Evolutionary conservation across 2,888 invertebrate genomes (phyloP).

Genomic region (Dascillus cervinus): DNA sequence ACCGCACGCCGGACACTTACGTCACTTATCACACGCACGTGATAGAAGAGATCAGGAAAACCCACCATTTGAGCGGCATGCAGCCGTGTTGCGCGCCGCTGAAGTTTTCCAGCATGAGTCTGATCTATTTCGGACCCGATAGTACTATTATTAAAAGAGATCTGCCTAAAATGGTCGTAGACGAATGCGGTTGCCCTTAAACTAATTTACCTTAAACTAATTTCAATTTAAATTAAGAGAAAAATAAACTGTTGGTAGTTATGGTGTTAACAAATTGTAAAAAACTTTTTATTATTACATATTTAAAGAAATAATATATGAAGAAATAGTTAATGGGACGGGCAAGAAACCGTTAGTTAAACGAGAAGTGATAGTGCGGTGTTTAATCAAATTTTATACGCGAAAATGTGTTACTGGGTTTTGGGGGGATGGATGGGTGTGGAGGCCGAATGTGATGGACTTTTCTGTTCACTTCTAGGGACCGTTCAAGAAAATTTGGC

Average conservation of each 20-base stretch:
- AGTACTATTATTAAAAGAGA: constrained; percentile 88
- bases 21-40: constrained; percentile 86
- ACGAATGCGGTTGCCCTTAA: constrained; percentile 92
- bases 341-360: no score
- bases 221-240: no score
- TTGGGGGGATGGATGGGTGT: no score
- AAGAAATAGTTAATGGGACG: no score
- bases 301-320: no score
- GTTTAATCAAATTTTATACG: no score
- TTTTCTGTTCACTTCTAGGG: no score
- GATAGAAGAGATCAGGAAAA: constrained; percentile 79
- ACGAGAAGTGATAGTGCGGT: no score
- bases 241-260: constrained; percentile 13
- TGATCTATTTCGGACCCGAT: constrained; percentile 87
- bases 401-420: no score
- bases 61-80: constrained; percentile 66
- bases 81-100: constrained; percentile 88
- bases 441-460: no score
- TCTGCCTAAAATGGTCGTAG: constrained; percentile 92
- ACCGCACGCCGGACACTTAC: constrained; percentile 73
- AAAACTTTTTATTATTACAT: no score
- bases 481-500: no score
- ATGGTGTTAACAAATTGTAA: constrained; percentile 16
- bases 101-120: constrained; percentile 85
- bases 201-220: constrained; percentile 4